phyloP scores from a whole-genome alignment of 2,797 vertebrate species.

The Tenualosa thibaudeaui region DNA sequence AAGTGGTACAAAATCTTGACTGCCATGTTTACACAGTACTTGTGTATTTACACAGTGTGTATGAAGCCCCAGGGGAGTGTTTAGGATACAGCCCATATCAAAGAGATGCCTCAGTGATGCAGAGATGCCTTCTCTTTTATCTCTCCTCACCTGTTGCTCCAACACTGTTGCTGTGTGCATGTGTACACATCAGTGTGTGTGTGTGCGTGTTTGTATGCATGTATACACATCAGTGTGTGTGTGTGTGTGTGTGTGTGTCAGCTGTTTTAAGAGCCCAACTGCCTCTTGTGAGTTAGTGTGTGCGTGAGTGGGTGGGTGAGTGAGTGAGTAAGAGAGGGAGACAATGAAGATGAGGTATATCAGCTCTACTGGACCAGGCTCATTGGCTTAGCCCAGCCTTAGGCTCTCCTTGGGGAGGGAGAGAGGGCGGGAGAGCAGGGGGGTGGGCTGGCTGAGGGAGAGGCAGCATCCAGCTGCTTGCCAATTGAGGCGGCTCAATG shows the following conservation, averaged over 20 bases:
- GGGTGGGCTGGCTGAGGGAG: not conserved
- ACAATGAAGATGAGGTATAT: not conserved
- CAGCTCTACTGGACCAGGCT: not conserved
- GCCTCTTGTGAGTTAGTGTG: no score
- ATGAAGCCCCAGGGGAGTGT: no score
- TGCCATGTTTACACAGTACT: no score
- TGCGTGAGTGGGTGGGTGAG: no score
- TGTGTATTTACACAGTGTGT: no score
- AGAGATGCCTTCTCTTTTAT: no score
- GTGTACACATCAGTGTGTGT: not conserved
- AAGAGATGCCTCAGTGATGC: no score
- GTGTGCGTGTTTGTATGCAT: not conserved
- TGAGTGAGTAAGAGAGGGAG: no score
- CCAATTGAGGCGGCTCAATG: conserved; percentile 61
- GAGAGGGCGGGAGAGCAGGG: conserved; percentile 44
- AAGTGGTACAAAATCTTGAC: no score
- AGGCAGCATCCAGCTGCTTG: conserved; percentile 52
- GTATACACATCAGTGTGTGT: not conserved
- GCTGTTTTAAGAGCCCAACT: no score
- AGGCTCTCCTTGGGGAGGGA: conserved; percentile 59
- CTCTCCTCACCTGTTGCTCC: no score
- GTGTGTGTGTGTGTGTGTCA: not conserved
- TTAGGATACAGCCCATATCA: no score
- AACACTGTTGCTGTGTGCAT: not conserved
- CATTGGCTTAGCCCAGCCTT: conserved; percentile 50